Conservation (phyloP, 2,888 invertebrate species). For the Apamea sordens region DNA sequence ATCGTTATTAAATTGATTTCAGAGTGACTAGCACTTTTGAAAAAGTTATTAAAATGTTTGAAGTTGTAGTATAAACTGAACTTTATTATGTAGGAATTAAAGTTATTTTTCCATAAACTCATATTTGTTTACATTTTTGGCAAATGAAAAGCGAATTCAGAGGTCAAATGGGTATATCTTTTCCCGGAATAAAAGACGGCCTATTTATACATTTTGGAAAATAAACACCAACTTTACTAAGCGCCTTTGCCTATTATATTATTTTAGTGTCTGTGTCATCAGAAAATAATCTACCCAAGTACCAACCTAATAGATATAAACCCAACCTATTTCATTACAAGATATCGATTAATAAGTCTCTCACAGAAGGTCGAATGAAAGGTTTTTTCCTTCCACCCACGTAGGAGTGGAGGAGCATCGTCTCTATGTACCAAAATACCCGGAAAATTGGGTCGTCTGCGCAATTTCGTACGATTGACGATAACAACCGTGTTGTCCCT, state of each 20-base stretch:
- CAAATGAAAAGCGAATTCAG: no score
- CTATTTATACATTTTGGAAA: not conserved
- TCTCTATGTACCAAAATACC: conserved; percentile 22
- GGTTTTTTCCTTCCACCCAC: conserved; percentile 2
- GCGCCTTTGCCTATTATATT: not conserved
- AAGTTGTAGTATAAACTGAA: no score
- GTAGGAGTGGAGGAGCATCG: no score
- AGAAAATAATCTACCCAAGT: not conserved
- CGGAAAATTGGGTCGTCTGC: conserved; percentile 50
- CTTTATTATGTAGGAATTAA: no score
- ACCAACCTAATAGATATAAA: not conserved
- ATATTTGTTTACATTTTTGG: no score
- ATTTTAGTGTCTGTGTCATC: not conserved
- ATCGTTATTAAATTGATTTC: no score
- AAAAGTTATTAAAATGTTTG: no score
- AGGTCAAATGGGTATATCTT: no score
- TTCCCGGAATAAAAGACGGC: not conserved
- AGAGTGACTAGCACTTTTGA: no score
- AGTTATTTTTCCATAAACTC: no score
- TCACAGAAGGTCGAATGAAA: conserved; percentile 6
- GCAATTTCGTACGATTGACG: conserved; percentile 21
- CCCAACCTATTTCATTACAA: not conserved
- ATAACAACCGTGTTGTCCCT: conserved; percentile 21
- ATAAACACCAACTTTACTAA: not conserved
- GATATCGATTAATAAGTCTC: conserved; percentile 7